These are phyloP conservation scores for Bombus consobrinus DNA, from an alignment of 1,140 invertebrate genomes.

Conservation along the genomic window DNA sequence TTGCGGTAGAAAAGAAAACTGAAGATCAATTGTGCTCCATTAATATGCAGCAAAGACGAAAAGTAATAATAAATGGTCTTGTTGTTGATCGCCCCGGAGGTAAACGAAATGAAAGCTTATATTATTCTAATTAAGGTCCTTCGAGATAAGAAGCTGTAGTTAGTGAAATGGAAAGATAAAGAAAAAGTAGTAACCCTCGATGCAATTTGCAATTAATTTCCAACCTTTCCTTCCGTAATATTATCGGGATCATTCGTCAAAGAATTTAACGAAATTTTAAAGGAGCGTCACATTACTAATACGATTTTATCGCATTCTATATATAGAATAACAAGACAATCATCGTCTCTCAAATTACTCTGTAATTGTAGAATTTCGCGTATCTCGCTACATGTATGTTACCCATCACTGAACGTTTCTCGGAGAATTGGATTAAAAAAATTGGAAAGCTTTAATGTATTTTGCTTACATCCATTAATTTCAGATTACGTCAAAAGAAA, in stretches of 20 bases:
- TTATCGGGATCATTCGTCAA: neutral
- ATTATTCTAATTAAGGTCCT: neutral
- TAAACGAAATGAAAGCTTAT: constrained; percentile 3
- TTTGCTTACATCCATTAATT: constrained; percentile 64
- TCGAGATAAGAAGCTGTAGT: neutral
- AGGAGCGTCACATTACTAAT: neutral
- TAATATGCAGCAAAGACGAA: constrained; percentile 3
- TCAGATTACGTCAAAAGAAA: constrained; percentile 40
- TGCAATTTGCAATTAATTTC: neutral
- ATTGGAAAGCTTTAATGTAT: constrained; percentile 60
- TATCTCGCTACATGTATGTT: constrained; percentile 32
- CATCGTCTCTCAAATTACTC: too few relatives aligned
- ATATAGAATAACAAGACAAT: neutral
- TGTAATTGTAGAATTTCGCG: neutral
- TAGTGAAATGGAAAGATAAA: neutral
- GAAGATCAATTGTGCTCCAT: constrained; percentile 9
- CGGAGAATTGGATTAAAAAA: constrained; percentile 20
- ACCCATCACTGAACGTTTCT: constrained; percentile 6
- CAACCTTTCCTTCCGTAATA: neutral
- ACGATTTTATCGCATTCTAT: neutral
- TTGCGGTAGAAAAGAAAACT: neutral
- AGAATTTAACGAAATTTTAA: neutral
- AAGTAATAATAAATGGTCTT: constrained; percentile 19
- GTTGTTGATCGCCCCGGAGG: constrained; percentile 8
- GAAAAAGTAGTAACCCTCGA: neutral